Conservation (phyloP, 2,797 vertebrate genomes). For the Phalanger gymnotis region DNA sequence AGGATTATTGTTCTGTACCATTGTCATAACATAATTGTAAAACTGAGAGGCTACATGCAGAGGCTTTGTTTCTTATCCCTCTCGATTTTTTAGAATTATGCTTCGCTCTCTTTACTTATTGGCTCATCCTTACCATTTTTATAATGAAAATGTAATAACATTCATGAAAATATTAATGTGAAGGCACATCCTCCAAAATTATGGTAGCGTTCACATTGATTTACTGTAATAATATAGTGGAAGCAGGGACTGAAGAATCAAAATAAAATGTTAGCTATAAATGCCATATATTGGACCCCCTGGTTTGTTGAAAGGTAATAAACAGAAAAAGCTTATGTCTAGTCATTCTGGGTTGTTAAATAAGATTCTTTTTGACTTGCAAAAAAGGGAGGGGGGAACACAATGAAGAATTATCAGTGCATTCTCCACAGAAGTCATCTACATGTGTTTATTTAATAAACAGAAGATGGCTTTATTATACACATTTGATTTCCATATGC, state of each 20-base stretch:
- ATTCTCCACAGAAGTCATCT: slow-evolving; percentile 85
- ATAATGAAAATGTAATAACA: slow-evolving; percentile 63
- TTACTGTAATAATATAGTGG: slow-evolving; percentile 29
- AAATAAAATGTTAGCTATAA: slow-evolving; percentile 66
- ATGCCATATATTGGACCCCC: slow-evolving; percentile 64
- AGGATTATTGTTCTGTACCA: neutral
- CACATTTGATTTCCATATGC: slow-evolving; percentile 88
- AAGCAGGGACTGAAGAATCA: slow-evolving; percentile 53
- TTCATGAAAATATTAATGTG: slow-evolving; percentile 48
- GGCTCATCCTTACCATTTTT: slow-evolving; percentile 44
- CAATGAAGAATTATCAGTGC: slow-evolving; percentile 86
- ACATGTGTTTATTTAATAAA: slow-evolving; percentile 92
- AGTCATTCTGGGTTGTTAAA: slow-evolving; percentile 83
- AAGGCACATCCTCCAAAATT: neutral
- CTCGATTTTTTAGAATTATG: slow-evolving; percentile 14
- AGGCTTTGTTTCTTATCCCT: neutral
- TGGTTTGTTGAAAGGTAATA: slow-evolving; percentile 72
- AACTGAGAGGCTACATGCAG: accelerated
- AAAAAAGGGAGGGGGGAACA: slow-evolving; percentile 80
- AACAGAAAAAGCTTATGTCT: slow-evolving; percentile 74
- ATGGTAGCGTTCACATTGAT: neutral
- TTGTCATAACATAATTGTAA: slow-evolving; percentile 6
- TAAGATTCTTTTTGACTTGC: slow-evolving; percentile 88
- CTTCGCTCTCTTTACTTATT: neutral
- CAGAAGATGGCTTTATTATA: slow-evolving; percentile 90